Percentiles rank a stretch among this genome's conserved stretches.
These are phyloP conservation scores for Axinella damicornis DNA, from an alignment of 37 sponge, comb jelly and placozoan species.

Conservation along the genomic window DNA sequence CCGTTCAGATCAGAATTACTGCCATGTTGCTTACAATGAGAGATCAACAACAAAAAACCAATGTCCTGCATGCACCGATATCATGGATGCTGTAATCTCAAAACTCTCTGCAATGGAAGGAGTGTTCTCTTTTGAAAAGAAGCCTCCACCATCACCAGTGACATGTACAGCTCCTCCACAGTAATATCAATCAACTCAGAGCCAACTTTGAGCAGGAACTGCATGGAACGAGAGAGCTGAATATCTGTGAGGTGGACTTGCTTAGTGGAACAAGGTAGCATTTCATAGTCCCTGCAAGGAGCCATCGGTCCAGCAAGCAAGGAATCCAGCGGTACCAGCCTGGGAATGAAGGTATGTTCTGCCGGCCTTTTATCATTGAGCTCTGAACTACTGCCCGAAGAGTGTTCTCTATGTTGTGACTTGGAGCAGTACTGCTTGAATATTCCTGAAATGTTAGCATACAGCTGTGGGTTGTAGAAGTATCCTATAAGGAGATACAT, in stretches of 20 bases:
- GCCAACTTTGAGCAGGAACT: constrained; percentile 19
- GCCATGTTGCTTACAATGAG: too few relatives aligned
- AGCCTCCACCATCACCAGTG: constrained; percentile 14
- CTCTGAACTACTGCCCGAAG: not conserved
- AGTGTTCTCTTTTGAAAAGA: too few relatives aligned
- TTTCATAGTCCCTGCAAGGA: constrained; percentile 17
- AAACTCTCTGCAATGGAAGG: too few relatives aligned
- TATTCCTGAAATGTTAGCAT: constrained; percentile 19
- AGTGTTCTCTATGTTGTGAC: not conserved
- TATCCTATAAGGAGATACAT: not conserved
- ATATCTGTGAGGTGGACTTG: not conserved
- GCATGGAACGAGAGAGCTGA: constrained; percentile 25
- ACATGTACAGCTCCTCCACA: not conserved
- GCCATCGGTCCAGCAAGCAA: not conserved
- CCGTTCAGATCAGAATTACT: too few relatives aligned
- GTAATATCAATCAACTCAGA: constrained; percentile 27
- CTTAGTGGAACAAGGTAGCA: not conserved
- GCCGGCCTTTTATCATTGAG: not conserved
- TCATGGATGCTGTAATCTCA: too few relatives aligned
- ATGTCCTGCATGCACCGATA: too few relatives aligned
- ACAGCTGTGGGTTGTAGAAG: constrained; percentile 7
- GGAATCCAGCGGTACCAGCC: not conserved
- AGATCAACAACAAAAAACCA: too few relatives aligned
- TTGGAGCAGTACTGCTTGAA: constrained; percentile 10
- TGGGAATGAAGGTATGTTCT: constrained; percentile 8